These are phyloP conservation scores for Pogoniulus pusillus DNA, from an alignment of 2,797 vertebrate genomes.

Conservation along the genomic window DNA sequence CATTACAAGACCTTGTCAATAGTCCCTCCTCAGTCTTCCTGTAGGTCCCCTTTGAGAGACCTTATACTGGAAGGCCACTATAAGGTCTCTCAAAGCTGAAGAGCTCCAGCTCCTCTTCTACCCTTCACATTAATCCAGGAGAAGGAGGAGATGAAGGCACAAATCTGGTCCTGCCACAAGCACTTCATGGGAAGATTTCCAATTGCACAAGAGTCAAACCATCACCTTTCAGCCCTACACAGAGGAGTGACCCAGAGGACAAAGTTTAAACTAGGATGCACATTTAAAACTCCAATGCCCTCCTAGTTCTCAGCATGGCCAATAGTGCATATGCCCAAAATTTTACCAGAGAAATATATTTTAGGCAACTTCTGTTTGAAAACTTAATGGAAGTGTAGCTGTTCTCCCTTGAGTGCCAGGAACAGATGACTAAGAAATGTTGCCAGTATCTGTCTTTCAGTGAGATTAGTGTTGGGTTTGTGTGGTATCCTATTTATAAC, in stretches of 20 bases:
- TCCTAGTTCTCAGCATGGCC: neutral
- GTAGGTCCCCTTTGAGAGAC: too few relatives aligned
- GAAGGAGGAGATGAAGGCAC: neutral
- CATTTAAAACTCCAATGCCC: neutral
- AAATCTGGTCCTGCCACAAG: neutral
- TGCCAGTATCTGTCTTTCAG: conserved; percentile 67
- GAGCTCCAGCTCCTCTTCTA: neutral
- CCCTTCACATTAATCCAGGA: neutral
- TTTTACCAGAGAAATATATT: conserved; percentile 50
- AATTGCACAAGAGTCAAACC: neutral
- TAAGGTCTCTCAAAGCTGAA: too few relatives aligned
- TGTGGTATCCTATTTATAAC: conserved; percentile 74
- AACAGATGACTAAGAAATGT: conserved; percentile 66
- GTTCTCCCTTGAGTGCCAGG: conserved; percentile 41
- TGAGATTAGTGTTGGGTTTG: conserved; percentile 62
- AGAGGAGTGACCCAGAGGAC: neutral
- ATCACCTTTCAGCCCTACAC: neutral
- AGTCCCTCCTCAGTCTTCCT: too few relatives aligned
- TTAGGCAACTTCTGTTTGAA: conserved; percentile 59
- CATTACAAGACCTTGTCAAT: too few relatives aligned
- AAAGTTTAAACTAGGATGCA: neutral
- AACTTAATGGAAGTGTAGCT: conserved; percentile 64
- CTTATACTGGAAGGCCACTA: too few relatives aligned
- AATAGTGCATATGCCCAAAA: neutral
- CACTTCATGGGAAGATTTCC: neutral